Conservation (phyloP, 2,888 invertebrate species). For the Azorinus chamasolen region DNA sequence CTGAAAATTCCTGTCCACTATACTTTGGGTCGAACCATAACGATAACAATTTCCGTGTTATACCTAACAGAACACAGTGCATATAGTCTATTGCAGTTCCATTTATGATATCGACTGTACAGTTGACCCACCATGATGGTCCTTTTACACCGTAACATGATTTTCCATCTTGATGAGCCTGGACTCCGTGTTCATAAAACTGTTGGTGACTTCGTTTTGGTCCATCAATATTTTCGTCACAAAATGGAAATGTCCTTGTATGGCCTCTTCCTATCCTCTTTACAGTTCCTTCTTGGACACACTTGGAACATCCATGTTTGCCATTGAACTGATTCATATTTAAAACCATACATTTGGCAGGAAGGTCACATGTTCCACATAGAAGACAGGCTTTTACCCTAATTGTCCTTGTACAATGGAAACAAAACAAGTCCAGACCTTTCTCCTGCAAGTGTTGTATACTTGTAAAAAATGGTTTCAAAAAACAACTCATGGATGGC, state of each 20-base stretch:
- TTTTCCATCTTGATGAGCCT: conserved; percentile 11
- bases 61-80: conserved; percentile 32
- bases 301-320: conserved; percentile 41
- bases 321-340: conserved; percentile 56
- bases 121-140: conserved; percentile 31
- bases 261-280: conserved; percentile 41
- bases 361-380: conserved; percentile 55
- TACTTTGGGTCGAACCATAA: conserved; percentile 37
- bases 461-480: too few relatives aligned
- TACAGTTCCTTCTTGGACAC: conserved; percentile 40
- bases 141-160: conserved; percentile 39
- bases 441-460: too few relatives aligned
- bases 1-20: conserved; percentile 13
- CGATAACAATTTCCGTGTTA: conserved; percentile 8
- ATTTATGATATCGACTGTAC: conserved; percentile 27
- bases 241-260: conserved; percentile 35
- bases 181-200: conserved; percentile 37
- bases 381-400: conserved; percentile 21
- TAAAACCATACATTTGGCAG: conserved; percentile 43
- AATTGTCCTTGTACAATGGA: conserved; percentile 4
- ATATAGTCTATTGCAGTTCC: conserved; percentile 42
- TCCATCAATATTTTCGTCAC: conserved; percentile 15
- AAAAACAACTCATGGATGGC: too few relatives aligned
- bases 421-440: too few relatives aligned
- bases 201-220: conserved; percentile 37